A percentile compares a stretch with the other conserved stretches of the same genome.
phyloP scores from a whole-genome alignment of 1,140 invertebrate species.

The Heliconius nattereri region DNA sequence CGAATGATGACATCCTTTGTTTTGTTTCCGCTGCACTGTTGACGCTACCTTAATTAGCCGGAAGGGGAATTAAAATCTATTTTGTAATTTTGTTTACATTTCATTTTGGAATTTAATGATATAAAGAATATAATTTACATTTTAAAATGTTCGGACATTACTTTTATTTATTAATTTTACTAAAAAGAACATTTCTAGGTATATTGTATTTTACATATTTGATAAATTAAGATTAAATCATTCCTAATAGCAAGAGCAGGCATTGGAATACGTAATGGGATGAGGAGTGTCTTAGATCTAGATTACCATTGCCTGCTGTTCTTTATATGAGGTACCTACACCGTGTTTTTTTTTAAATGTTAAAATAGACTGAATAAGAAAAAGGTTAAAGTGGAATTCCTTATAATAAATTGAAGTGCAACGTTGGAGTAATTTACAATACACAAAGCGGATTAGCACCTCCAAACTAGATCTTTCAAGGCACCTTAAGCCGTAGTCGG shows the following conservation, averaged over 20 bases:
- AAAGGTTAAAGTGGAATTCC: too few relatives aligned
- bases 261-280: too few relatives aligned
- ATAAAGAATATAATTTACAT: not conserved
- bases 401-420: not conserved
- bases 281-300: too few relatives aligned
- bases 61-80: not conserved
- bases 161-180: not conserved
- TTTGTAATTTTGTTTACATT: not conserved
- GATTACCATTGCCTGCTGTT: too few relatives aligned
- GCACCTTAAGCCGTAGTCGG: conserved; percentile 6
- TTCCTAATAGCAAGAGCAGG: too few relatives aligned
- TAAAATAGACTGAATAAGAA: too few relatives aligned
- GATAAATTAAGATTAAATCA: not conserved
- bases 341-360: too few relatives aligned
- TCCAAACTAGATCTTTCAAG: conserved; percentile 21
- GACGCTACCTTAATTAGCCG: not conserved
- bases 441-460: conserved; percentile 16
- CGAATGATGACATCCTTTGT: conserved; percentile 9
- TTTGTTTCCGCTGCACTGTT: conserved; percentile 3
- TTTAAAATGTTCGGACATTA: not conserved
- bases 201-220: not conserved
- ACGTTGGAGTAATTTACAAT: not conserved
- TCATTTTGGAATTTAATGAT: not conserved
- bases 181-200: not conserved
- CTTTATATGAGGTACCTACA: too few relatives aligned